Conservation (phyloP, 2,797 vertebrate species). For the Nyctalus aviator region DNA sequence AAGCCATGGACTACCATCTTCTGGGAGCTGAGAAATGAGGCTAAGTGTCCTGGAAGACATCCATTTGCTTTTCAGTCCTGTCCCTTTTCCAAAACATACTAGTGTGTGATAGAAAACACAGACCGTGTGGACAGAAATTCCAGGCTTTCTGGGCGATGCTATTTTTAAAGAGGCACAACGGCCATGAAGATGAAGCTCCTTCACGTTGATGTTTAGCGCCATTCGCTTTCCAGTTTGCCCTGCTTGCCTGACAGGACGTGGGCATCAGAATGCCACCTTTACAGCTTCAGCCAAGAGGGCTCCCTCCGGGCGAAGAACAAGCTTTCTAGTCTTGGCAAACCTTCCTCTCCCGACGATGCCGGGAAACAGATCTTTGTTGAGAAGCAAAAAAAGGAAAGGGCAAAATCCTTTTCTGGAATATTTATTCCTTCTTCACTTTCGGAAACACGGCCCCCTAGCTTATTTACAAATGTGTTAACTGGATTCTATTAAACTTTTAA, state of each 20-base stretch:
- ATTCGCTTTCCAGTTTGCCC: constrained; percentile 22
- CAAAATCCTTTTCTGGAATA: constrained; percentile 6
- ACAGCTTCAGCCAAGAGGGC: background rate
- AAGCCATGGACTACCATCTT: background rate
- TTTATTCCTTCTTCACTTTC: constrained; percentile 28
- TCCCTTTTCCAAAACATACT: constrained; percentile 1
- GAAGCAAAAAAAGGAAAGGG: background rate
- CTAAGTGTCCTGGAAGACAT: background rate
- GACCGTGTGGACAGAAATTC: background rate
- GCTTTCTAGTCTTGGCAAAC: constrained; percentile 44
- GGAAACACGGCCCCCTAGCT: constrained; percentile 22
- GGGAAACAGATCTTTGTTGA: constrained; percentile 49
- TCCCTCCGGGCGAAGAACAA: background rate
- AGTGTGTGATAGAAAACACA: constrained; percentile 14
- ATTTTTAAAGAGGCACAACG: constrained; percentile 43
- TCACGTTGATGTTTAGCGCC: background rate
- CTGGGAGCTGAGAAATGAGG: constrained; percentile 1
- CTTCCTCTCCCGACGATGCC: background rate
- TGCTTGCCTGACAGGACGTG: background rate
- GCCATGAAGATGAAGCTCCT: constrained; percentile 2
- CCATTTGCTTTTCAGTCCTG: background rate
- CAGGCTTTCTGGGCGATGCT: background rate
- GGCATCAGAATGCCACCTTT: background rate
- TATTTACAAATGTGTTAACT: constrained; percentile 37
- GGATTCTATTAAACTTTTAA: constrained; percentile 38